Percentiles rank a stretch among this genome's conserved stretches.
Evolutionary conservation across 2,888 invertebrate genomes (phyloP).

Genomic region (Stratiomys singularior): DNA sequence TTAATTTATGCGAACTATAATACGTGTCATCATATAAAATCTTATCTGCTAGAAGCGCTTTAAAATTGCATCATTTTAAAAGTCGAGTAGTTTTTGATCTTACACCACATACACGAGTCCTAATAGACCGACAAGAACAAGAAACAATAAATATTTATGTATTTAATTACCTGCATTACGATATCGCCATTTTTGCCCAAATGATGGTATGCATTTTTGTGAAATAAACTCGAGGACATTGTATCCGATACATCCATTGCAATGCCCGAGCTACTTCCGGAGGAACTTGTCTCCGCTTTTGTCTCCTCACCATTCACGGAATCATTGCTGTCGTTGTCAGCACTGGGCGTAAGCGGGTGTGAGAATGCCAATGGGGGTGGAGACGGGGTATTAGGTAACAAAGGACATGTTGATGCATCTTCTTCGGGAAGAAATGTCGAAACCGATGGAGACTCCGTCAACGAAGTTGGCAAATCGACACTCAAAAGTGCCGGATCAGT

Average conservation of each 20-base stretch:
- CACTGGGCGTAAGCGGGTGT: slow-evolving; percentile 70
- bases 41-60: too few relatives aligned
- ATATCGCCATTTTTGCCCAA: slow-evolving; percentile 59
- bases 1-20: too few relatives aligned
- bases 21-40: too few relatives aligned
- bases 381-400: slow-evolving; percentile 71
- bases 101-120: too few relatives aligned
- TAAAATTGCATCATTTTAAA: too few relatives aligned
- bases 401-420: slow-evolving; percentile 74
- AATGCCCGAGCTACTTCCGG: slow-evolving; percentile 63
- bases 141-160: too few relatives aligned
- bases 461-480: slow-evolving; percentile 60
- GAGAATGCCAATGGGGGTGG: slow-evolving; percentile 71
- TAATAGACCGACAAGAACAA: too few relatives aligned
- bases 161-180: slow-evolving; percentile 57
- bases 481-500: slow-evolving; percentile 62
- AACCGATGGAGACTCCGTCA: slow-evolving; percentile 63
- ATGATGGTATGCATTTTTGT: slow-evolving; percentile 62
- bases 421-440: slow-evolving; percentile 68
- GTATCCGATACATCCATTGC: slow-evolving; percentile 61
- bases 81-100: too few relatives aligned
- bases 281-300: slow-evolving; percentile 61
- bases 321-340: slow-evolving; percentile 66
- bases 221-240: slow-evolving; percentile 59
- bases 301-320: slow-evolving; percentile 59